A percentile compares a stretch with the other conserved stretches of the same genome.
Conservation (phyloP, 2,113 vertebrate genomes). For the Neolamprologus devosi region DNA sequence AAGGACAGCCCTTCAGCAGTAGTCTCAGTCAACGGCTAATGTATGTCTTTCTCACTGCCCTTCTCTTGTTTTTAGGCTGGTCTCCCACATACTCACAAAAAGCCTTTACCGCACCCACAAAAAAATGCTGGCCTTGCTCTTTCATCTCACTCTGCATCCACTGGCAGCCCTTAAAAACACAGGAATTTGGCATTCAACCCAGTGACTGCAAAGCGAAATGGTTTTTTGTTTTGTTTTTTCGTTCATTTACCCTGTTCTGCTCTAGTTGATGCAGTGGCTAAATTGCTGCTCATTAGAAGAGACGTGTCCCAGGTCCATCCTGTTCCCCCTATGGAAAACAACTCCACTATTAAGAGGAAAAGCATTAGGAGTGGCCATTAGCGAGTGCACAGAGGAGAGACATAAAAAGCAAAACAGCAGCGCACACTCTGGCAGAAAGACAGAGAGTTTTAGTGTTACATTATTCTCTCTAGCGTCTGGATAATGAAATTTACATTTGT, state of each 20-base stretch:
- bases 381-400: neutral
- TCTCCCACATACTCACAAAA: neutral
- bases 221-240: neutral
- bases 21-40: neutral
- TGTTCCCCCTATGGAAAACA: conserved; percentile 6
- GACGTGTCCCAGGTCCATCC: neutral
- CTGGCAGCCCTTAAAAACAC: neutral
- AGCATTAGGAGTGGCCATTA: conserved; percentile 17
- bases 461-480: conserved; percentile 6
- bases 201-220: neutral
- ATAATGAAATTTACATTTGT: conserved; percentile 1
- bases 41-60: neutral
- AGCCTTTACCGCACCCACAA: neutral
- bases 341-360: neutral
- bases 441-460: neutral
- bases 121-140: neutral
- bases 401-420: conserved; percentile 14
- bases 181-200: neutral
- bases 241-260: conserved; percentile 9
- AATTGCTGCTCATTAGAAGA: conserved; percentile 37
- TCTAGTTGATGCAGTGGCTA: neutral
- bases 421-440: neutral
- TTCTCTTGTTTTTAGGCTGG: neutral
- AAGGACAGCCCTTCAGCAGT: neutral
- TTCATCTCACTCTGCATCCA: neutral